Base-by-base conservation (phyloP, 2,888 invertebrate species). In the Euplagia quadripunctaria region DNA sequence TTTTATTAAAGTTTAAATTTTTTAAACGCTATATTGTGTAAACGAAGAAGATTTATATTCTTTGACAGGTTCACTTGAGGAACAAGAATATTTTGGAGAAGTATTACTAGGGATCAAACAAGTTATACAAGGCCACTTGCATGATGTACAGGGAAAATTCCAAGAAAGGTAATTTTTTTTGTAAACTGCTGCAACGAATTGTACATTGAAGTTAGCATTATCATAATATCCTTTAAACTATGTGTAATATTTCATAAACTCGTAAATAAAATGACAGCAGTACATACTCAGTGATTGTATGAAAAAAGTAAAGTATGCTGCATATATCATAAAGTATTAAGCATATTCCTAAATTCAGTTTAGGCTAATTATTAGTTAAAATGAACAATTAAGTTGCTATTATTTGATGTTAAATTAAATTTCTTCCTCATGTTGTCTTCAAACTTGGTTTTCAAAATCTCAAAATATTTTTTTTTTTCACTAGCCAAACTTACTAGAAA, bases 81-180 rank as follows among this genome's bases (percentile, higher is more conserved):
- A 98, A 85, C 98, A 98, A 87, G 98, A 98, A 90, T 98, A 97
- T 93, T 97, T 98, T 89, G 97, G 97, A 58, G 98, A 98, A 90
- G 97, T 98, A 43, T 96, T 98, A 67, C 92, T 97, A 81, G 98
- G 97, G 77, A 98, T 98, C 77, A 98, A 98, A 90, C 97, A 98
- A 90, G 97, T 98, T 68, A 97, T 98, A 92, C 97, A 98, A 92
- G 96, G 97, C 42, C 97, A 97, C 90, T 94, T 97, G 78, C 97
- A 97, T 82, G 97, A 97, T 74, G 97, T 97, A 81, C 97, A 97
- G 90, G 97, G 96, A 71, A 97, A 97, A 90, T 97, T 97, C 91
- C 97, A 97, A 87, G 96, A 97, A 82, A 96, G 96, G 96, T 96
- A 87, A 82, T 17, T 0, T 6, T 20, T 49, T 31, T 49, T 58